phyloP scores from a whole-genome alignment of 2,113 vertebrate species.

The Perca flavescens region DNA sequence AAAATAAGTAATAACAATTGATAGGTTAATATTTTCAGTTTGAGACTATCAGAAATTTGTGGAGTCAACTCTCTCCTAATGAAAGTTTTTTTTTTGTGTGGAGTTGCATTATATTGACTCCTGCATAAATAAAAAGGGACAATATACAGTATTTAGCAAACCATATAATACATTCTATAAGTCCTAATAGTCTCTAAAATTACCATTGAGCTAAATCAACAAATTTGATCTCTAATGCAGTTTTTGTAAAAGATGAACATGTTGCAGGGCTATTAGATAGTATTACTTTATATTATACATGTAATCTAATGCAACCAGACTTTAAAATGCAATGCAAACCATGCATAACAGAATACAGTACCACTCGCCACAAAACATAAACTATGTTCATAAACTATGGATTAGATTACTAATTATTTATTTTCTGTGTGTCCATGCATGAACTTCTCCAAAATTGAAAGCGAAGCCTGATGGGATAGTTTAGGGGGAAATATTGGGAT shows the following conservation, averaged over 20 bases:
- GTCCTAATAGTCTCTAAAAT: not conserved
- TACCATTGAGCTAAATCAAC: not conserved
- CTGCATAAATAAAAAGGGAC: not conserved
- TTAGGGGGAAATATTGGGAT: slow-evolving; percentile 34
- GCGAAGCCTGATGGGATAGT: slow-evolving; percentile 45
- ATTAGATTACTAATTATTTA: slow-evolving; percentile 9
- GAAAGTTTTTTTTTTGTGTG: too few relatives aligned
- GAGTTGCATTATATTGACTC: not conserved
- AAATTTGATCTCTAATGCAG: not conserved
- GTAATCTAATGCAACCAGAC: not conserved
- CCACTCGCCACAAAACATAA: not conserved
- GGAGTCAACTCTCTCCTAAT: not conserved
- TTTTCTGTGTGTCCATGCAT: not conserved
- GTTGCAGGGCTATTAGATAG: not conserved
- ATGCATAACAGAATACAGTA: not conserved
- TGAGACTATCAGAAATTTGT: not conserved
- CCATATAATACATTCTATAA: not conserved
- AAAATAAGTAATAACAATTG: not conserved
- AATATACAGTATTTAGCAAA: not conserved
- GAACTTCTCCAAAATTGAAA: slow-evolving; percentile 16
- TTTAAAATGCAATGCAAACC: not conserved
- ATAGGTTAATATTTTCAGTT: not conserved
- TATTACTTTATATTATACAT: not conserved
- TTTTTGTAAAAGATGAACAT: not conserved
- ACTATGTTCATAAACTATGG: not conserved